Evolutionary conservation across 2,888 invertebrate genomes (phyloP).

Genomic region (Noctua comes): DNA sequence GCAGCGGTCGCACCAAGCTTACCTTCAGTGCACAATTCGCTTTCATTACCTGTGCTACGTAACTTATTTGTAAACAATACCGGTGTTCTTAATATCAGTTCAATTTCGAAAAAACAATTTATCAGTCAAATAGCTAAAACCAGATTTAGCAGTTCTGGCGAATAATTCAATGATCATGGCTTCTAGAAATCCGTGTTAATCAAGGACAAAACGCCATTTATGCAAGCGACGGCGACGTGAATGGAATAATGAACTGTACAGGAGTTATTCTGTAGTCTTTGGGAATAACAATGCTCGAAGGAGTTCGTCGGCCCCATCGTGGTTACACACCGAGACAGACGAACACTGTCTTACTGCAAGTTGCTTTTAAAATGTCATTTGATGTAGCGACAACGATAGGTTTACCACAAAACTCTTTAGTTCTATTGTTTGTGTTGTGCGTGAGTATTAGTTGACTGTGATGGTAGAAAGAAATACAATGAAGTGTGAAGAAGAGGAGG

Average conservation of each 20-base stretch:
- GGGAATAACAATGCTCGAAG: conserved; percentile 85
- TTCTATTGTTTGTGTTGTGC: conserved; percentile 58
- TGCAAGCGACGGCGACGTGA: conserved; percentile 80
- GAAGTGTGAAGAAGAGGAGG: conserved; percentile 82
- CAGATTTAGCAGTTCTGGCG: conserved; percentile 31
- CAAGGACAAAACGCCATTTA: conserved; percentile 81
- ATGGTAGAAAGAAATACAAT: conserved; percentile 84
- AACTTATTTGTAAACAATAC: conserved; percentile 52
- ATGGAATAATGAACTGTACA: conserved; percentile 81
- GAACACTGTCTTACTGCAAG: conserved; percentile 71
- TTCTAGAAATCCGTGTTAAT: conserved; percentile 65
- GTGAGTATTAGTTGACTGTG: conserved; percentile 67
- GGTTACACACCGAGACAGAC: conserved; percentile 81
- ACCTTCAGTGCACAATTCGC: conserved; percentile 59
- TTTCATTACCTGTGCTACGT: conserved; percentile 50
- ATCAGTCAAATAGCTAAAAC: conserved; percentile 7
- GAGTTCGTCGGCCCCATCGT: conserved; percentile 86
- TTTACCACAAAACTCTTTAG: conserved; percentile 47
- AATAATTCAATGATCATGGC: conserved; percentile 51
- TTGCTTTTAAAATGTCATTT: conserved; percentile 79
- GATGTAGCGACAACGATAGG: conserved; percentile 71
- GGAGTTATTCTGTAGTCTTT: conserved; percentile 83
- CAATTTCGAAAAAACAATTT: neutral
- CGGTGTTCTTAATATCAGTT: conserved; percentile 10
- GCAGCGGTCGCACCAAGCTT: conserved; percentile 71